Percentiles rank a stretch among this genome's conserved stretches.
phyloP scores from a whole-genome alignment of 2,113 vertebrate species.

The Axis porcinus region DNA sequence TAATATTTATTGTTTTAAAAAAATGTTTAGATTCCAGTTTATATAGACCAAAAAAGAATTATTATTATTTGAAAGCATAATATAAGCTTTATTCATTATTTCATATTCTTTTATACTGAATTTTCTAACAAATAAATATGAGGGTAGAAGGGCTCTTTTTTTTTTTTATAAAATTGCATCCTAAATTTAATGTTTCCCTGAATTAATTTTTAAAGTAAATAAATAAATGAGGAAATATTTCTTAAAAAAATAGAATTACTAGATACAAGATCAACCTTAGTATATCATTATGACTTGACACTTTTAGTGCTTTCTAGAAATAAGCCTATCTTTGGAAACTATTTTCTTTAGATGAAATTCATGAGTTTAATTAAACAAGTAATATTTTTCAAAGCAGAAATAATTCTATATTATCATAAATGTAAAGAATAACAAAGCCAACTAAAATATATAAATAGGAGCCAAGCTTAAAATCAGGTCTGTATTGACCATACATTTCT shows the following conservation, averaged over 20 bases:
- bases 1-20: not conserved
- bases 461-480: not conserved
- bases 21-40: not conserved
- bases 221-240: not conserved
- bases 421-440: not conserved
- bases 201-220: constrained; percentile 16
- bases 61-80: not conserved
- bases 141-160: not conserved
- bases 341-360: not conserved
- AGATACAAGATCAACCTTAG: not conserved
- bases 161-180: not conserved
- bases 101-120: not conserved
- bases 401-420: not conserved
- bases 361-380: not conserved
- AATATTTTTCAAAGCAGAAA: not conserved
- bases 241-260: not conserved
- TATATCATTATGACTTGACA: not conserved
- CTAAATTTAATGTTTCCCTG: not conserved
- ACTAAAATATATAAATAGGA: not conserved
- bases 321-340: not conserved
- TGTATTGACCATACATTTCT: not conserved
- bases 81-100: not conserved
- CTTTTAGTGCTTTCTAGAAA: not conserved
- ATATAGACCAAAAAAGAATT: not conserved
- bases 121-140: not conserved